Conservation (phyloP, 2,113 vertebrate genomes). For the Vanacampus margaritifer region DNA sequence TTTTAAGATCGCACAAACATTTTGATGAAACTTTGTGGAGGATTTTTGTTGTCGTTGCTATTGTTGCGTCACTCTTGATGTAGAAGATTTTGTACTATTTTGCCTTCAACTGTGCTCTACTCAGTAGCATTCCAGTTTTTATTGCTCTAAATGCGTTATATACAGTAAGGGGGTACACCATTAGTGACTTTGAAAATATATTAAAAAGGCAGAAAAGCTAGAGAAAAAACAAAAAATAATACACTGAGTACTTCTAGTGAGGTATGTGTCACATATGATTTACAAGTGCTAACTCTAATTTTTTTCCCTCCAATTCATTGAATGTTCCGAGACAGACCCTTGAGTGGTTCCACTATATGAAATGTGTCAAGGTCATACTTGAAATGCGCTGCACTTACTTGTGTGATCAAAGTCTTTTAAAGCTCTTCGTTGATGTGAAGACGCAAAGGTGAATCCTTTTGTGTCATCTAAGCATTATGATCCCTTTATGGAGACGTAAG, state of each 20-base stretch:
- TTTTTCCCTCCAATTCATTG: neutral
- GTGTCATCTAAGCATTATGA: conserved; percentile 45
- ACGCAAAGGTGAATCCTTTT: conserved; percentile 60
- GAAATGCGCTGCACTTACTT: neutral
- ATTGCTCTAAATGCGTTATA: too few species aligned
- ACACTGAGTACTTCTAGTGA: neutral
- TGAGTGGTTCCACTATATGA: neutral
- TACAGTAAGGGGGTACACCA: too few species aligned
- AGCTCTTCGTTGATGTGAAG: conserved; percentile 57
- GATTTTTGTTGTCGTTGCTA: too few species aligned
- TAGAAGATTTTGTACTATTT: neutral
- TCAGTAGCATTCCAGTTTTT: neutral
- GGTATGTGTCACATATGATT: neutral
- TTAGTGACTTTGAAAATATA: too few species aligned
- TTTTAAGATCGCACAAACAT: neutral
- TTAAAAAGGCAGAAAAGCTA: neutral
- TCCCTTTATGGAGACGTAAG: conserved; percentile 58
- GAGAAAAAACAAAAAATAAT: neutral
- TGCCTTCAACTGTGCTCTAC: neutral
- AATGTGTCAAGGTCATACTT: conserved; percentile 5
- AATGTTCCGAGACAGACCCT: neutral
- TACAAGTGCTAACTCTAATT: too few species aligned
- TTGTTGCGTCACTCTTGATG: too few species aligned
- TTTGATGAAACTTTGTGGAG: neutral
- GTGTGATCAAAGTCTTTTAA: conserved; percentile 63